Evolutionary conservation across 2,888 invertebrate species (phyloP), one percentile per base, ranked within the genome.

Genomic region (Nomada ferruginata): DNA sequence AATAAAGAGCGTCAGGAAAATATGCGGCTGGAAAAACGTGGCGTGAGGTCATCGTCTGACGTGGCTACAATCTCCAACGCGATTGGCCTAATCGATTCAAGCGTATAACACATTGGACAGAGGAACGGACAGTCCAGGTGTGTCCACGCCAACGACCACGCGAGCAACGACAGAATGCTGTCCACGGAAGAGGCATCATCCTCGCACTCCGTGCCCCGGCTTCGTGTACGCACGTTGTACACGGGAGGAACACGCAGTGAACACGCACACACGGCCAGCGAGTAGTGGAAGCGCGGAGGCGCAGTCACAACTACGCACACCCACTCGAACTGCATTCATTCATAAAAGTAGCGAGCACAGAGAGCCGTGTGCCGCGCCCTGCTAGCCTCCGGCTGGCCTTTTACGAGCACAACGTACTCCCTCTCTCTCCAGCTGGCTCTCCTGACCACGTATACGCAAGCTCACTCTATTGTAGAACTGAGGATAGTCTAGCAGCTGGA

Each of bases 291-390:
- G 70, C 83, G 77, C 80, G 85, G 81, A 83, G 85, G 85, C 76
- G 82, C 90, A 86, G 87, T 87, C 89, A 88, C 88, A 89, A 84
- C 85, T 83, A 89, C 88, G 86, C 88, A 88, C 91, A 91, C 91
- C 91, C 90, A 91, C 91, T 85, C 90, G 90, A 89, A 89, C 90
- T 90, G 89, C 91, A 91, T 91, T 90, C 91, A 91, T 91, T 91
- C 91, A 91, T 91, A 91, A 91, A 91, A 91, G 91, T 91, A 84
- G 90, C 86, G 87, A 86, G 84, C 85, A 44, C 50, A 23, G 52
- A 63, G 60, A 36, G 69, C 68, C 66, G 71, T 55, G 36, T 52
- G 76, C 82, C 89, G 85, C 84, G 85, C 85, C 85, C 83, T 78
- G 83, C 83, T 82, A 82, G 83, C 86, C 86, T 59, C 75, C 79